These are phyloP conservation scores for Nemotelus pantherinus DNA, from an alignment of 2,888 invertebrate species.

Conservation along the genomic window DNA sequence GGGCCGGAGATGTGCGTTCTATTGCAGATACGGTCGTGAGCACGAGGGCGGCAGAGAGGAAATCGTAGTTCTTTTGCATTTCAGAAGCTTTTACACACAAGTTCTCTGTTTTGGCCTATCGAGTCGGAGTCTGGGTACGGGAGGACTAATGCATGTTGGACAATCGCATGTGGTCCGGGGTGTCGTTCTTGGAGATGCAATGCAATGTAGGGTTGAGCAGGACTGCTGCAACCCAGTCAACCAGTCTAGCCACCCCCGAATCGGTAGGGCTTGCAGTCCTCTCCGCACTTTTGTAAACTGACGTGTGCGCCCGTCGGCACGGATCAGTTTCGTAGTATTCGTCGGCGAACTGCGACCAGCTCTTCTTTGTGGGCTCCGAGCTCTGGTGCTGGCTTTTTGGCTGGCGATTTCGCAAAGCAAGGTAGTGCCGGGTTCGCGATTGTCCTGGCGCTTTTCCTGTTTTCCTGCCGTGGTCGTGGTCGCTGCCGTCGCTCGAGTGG, in stretches of 20 bases:
- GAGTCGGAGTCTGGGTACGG: neutral
- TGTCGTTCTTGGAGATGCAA: no score
- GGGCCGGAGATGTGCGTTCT: neutral
- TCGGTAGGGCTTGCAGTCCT: neutral
- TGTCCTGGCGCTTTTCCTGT: conserved; percentile 41
- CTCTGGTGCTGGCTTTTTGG: conserved; percentile 21
- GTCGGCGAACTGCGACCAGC: conserved; percentile 10
- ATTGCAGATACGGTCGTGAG: neutral
- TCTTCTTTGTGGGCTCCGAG: conserved; percentile 1
- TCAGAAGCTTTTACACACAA: conserved; percentile 25
- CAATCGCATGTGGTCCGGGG: no score
- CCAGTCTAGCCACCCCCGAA: no score
- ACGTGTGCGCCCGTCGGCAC: neutral
- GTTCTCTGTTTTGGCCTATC: conserved; percentile 25
- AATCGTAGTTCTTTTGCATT: neutral
- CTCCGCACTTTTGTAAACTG: neutral
- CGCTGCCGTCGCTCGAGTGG: conserved; percentile 17
- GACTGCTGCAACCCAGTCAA: no score
- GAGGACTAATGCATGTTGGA: neutral
- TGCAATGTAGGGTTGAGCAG: no score
- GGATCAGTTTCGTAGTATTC: conserved; percentile 16
- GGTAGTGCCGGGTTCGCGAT: conserved; percentile 30
- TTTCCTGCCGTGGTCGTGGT: conserved; percentile 39
- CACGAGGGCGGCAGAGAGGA: neutral
- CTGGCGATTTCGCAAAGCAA: neutral